Evolutionary conservation across 2,888 invertebrate species (phyloP), one percentile per base, ranked within the genome.

Genomic region (Agrotis clavis): DNA sequence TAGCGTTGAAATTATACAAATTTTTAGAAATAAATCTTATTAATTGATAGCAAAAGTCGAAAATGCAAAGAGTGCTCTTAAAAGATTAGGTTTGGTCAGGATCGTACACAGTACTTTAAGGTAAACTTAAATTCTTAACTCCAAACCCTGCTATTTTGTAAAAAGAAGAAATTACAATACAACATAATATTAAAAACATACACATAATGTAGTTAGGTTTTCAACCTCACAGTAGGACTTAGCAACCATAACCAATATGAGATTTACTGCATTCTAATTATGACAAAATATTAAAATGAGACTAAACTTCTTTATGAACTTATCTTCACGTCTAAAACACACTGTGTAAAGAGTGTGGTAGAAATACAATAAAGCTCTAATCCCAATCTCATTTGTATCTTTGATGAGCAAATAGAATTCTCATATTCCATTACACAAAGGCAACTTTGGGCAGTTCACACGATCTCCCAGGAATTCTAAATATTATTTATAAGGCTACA

Each of bases 401-500:
- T 57, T 13, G 19, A 48, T 21, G 16, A 71, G 48, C 59, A 50
- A 54, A 13, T 59, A 30, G 18, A 16, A 14, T 63, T 63, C 72
- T 50, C 18, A 62, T 53, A 64, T 47, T 45, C 18, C 45, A 11
- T 66, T 1, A 18, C 64, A 54, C 47, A 61, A 64, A 79, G 50
- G 67, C 57, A 77, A 63, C 73, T 64, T 47, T 35, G 41, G 19
- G 21, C 63, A 54, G 13, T 48, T 67, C 14, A 57, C 47, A 47
- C 21, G 56, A 30, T 54, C 6, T 35, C 13, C 16, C 35, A 66
- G 13, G n/a, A 21, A 61, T 56, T 25, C 4, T 48, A 25, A 47
- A 60, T 72, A 21, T 63, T 77, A 51, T 60, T 63, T 77, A 51
- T 60, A 79, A 60, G 50, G 53, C 35, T 79, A 79, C 6, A 67